Evolutionary conservation across 92 coral and sea anemone genomes (phyloP), one percentile per base, ranked within the genome.

Genomic region (Paragorgia papillata): DNA sequence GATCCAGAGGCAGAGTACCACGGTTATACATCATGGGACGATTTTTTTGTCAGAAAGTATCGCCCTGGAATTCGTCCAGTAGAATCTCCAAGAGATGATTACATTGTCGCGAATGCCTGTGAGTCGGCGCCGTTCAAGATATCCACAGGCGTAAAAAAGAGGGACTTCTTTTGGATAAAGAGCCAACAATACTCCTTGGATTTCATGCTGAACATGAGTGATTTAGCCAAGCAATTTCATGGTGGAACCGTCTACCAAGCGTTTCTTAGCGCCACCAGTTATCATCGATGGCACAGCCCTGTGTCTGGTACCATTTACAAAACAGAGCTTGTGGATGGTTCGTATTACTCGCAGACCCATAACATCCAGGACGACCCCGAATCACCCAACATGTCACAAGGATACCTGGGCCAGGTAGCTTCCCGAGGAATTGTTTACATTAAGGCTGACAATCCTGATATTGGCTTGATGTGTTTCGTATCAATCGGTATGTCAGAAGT

Each of bases 231-330:
- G 80, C 55, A 66, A 32, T 85, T 85, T 57, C 27, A 80, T 74
- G 85, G 88, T 53, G 87, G 87, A 22, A 84, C 87, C 54, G 51
- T 84, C 54, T 84, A 84, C 80, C 88, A 79, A 70, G 88, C 80
- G 57, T 84, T 59, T 18, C 80, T 84, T 2, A 83, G 83, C 74
- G 87, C 87, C 83, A 62, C 76, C 48, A 84, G 84, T 41, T 84
- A 84, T 84, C 88, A 84, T 57, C 84, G 88, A 59, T 84, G 88
- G 88, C 88, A 84, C 88, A 84, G 84, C 37, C 88, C 88, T 50
- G 88, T 84, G 64, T 60, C 84, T 14, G 88, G 88, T 15, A 49
- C 25, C 61, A 79, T 84, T 29, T 25, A 30, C 84, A 55, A 70
- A 32, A 79, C 84, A 62, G 80, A 79, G 13, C 80, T 70, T 14